Percentiles rank a stretch among this genome's conserved stretches.
Conservation (phyloP, 1,140 invertebrate species). For the Lithobius niger region DNA sequence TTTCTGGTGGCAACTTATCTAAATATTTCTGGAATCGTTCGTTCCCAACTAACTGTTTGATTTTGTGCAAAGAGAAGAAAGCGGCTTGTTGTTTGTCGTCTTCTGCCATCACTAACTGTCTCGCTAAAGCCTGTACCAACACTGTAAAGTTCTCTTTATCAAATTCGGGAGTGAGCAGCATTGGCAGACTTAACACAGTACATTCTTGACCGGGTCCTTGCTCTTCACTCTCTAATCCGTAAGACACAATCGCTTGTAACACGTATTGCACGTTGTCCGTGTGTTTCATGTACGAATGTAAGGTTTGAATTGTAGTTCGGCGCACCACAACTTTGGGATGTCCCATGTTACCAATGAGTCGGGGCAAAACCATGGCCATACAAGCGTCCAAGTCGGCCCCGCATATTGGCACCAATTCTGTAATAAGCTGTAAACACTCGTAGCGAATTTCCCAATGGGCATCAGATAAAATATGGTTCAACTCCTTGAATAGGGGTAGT, state of each 20-base stretch:
- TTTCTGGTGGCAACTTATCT: conserved; percentile 2
- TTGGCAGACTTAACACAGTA: background rate
- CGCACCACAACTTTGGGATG: conserved; percentile 29
- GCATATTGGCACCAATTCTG: conserved; percentile 29
- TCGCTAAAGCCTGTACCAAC: background rate
- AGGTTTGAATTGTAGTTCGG: conserved; percentile 27
- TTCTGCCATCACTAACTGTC: background rate
- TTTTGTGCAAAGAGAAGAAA: background rate
- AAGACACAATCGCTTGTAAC: conserved; percentile 25
- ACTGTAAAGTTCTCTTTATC: background rate
- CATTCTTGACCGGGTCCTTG: conserved; percentile 8
- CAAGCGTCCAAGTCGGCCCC: conserved; percentile 28
- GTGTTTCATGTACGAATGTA: conserved; percentile 32
- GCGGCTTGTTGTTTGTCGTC: background rate
- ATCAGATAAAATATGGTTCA: conserved; percentile 26
- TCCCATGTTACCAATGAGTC: conserved; percentile 29
- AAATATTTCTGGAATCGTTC: background rate
- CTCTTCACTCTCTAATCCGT: conserved; percentile 29
- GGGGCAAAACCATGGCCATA: conserved; percentile 27
- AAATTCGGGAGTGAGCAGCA: conserved; percentile 7
- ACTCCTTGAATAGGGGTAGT: conserved; percentile 27
- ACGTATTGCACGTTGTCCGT: conserved; percentile 25
- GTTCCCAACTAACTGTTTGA: conserved; percentile 2
- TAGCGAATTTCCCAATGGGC: conserved; percentile 29
- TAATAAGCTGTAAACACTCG: conserved; percentile 30